Evolutionary conservation across 1,140 invertebrate genomes (phyloP).

Genomic region (Zophobas morio): DNA sequence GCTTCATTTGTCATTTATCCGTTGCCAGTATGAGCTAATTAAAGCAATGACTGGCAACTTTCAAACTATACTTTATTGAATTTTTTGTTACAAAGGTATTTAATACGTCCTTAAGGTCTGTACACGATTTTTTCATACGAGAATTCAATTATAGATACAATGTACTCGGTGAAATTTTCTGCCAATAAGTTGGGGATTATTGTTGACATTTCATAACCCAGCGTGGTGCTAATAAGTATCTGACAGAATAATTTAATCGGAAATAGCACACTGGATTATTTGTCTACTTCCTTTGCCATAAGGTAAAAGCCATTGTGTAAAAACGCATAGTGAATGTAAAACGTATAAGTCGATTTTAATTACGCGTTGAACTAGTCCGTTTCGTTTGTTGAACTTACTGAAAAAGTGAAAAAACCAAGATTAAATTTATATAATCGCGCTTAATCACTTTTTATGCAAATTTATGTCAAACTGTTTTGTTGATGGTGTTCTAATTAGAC

Average conservation of each 20-base stretch:
- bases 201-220: neutral
- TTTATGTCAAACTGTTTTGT: no score
- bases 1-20: neutral
- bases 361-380: no score
- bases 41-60: neutral
- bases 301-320: no score
- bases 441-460: no score
- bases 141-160: neutral
- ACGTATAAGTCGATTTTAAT: no score
- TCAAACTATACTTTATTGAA: neutral
- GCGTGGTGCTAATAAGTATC: neutral
- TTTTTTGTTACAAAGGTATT: neutral
- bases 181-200: neutral
- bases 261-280: no score
- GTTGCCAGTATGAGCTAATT: neutral
- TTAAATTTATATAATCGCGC: no score
- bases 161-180: neutral
- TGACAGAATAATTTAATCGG: conserved; percentile 8
- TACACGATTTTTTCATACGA: neutral
- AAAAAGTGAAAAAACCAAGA: no score
- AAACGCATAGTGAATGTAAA: no score
- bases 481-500: no score
- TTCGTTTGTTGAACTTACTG: no score
- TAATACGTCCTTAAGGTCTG: neutral
- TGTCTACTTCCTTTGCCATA: no score